Evolutionary conservation across 2,113 vertebrate genomes (phyloP), one percentile per base, ranked within the genome.

Genomic region (Chionomys nivalis): DNA sequence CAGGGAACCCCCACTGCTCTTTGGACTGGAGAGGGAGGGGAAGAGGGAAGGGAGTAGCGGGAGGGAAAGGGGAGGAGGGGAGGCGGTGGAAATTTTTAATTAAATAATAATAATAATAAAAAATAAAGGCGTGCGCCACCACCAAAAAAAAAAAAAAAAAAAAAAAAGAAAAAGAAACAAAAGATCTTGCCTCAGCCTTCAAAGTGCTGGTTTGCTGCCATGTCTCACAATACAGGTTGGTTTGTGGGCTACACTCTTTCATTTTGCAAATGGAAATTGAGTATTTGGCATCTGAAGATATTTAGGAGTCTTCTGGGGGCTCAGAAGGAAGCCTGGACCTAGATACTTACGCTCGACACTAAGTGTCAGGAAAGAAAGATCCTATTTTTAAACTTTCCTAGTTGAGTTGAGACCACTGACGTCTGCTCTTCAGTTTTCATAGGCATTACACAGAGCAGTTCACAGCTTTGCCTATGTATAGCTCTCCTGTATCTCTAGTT

Each of bases 311-410:
- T 65, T 47, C 65, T 87, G 9, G 9, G 36, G 31, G 11, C 5
- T 28, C 5, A n/a, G 28, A 28, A 93, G 24, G 49, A 75, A 96
- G 47, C 10, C 26, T 26, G 55, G 31, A n/a, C n/a, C 77, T 79
- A 87, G 66, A 52, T 49, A 5, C 33, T 2, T 36, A 78, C 8
- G 31, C 76, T 90, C 31, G 24, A 92, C 68, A 81, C 21, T 3
- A 47, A 47, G 49, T 31, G 26, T 87, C 61, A 72, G 66, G 10
- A 39, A 14, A 17, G 52, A 75, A 66, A 31, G 39, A 68, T 5
- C 24, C 21, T 58, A 33, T 85, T 92, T 94, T 93, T 94, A 94
- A 92, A 90, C 66, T 89, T 91, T 78, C 17, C 4, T 86, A 61
- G 87, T 79, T n/a, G 93, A 85, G 39, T 61, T 92, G n/a, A 90